Evolutionary conservation across 2,888 invertebrate species (phyloP).

Genomic region (Epistrophe eligans): DNA sequence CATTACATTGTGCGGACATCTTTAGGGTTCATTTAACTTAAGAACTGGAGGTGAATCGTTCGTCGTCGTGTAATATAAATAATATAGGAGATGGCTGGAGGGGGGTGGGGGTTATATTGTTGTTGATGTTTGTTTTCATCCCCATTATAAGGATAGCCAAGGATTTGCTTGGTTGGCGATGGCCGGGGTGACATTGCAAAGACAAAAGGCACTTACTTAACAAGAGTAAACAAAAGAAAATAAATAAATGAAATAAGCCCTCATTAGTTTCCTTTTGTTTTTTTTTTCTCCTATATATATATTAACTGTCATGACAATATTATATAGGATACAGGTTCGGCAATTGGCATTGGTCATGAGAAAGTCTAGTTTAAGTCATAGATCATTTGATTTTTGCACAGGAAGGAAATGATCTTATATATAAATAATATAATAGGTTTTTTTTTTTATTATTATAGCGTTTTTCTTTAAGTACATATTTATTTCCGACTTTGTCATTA

Average conservation of each 20-base stretch:
- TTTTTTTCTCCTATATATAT: too few species aligned
- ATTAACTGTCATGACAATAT: slow-evolving; percentile 8
- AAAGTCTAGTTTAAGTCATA: slow-evolving; percentile 20
- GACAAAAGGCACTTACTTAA: slow-evolving; percentile 43
- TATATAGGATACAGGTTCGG: neutral
- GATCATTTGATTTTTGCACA: slow-evolving; percentile 23
- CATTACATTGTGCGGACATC: slow-evolving; percentile 48
- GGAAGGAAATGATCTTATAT: slow-evolving; percentile 4
- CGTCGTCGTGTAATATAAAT: neutral
- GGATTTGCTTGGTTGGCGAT: slow-evolving; percentile 16
- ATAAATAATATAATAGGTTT: neutral
- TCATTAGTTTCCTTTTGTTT: slow-evolving; percentile 40
- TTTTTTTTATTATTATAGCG: neutral
- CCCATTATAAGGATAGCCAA: slow-evolving; percentile 52
- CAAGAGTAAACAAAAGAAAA: slow-evolving; percentile 65
- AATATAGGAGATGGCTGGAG: neutral
- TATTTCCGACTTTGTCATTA: too few species aligned
- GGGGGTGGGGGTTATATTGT: slow-evolving; percentile 37
- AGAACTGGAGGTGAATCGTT: slow-evolving; percentile 23
- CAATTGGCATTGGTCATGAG: neutral
- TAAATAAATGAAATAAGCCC: slow-evolving; percentile 46
- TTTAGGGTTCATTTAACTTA: slow-evolving; percentile 72
- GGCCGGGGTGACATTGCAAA: slow-evolving; percentile 25
- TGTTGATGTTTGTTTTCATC: slow-evolving; percentile 68
- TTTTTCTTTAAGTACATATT: neutral